These are phyloP conservation scores for Mustelus asterias DNA, from an alignment of 2,113 vertebrate species.

Conservation along the genomic window DNA sequence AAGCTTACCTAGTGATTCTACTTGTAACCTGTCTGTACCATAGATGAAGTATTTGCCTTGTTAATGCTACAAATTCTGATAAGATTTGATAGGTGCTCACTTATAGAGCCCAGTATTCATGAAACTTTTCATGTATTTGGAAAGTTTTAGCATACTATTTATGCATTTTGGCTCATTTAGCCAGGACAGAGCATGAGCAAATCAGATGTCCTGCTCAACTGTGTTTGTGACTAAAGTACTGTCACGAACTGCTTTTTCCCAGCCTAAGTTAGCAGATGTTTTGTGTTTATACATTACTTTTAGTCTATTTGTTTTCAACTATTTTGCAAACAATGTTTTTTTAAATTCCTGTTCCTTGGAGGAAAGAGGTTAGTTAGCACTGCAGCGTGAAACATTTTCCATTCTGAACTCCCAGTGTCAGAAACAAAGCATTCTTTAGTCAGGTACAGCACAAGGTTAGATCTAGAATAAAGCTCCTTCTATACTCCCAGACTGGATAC, in stretches of 20 bases:
- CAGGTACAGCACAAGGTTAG: not conserved
- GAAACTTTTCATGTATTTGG: not conserved
- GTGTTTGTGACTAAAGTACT: not conserved
- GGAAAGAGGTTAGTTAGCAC: not conserved
- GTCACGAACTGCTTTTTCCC: not conserved
- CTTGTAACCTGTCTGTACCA: not conserved
- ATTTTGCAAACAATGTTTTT: not conserved
- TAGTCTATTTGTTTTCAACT: not conserved
- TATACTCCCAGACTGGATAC: not conserved
- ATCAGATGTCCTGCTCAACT: not conserved
- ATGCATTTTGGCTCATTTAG: not conserved
- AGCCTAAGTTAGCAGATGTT: not conserved
- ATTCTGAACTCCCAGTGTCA: not conserved
- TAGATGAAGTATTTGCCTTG: not conserved
- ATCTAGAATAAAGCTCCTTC: not conserved
- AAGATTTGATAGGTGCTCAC: not conserved
- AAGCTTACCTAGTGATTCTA: not conserved
- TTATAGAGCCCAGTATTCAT: not conserved
- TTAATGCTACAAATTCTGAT: not conserved
- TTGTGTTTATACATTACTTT: not conserved
- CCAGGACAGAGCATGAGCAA: not conserved
- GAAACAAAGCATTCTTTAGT: not conserved
- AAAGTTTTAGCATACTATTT: not conserved
- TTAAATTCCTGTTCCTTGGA: not conserved
- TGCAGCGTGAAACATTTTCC: not conserved